A percentile compares a stretch with the other conserved stretches of the same genome.
Conservation (phyloP, 2,113 vertebrate species). For the Alligator sinensis region DNA sequence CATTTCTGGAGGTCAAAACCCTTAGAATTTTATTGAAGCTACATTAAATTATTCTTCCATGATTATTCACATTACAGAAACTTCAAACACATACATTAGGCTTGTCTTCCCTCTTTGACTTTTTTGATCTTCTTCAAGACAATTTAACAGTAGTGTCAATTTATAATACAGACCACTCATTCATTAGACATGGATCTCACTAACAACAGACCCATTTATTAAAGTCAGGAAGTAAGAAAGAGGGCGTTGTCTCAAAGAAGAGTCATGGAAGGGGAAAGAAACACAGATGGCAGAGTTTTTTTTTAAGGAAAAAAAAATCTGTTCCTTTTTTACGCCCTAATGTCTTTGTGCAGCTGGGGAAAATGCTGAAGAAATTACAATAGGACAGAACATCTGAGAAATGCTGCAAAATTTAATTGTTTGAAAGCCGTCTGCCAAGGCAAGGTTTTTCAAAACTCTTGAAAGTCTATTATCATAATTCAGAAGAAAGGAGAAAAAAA, state of each 20-base stretch:
- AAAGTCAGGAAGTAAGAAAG: neutral
- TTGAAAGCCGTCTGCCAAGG: slow-evolving; percentile 23
- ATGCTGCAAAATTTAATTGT: slow-evolving; percentile 4
- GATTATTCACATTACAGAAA: slow-evolving; percentile 41
- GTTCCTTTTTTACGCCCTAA: slow-evolving; percentile 1
- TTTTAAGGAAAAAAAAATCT: slow-evolving; percentile 1
- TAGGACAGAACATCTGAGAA: slow-evolving; percentile 20
- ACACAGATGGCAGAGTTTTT: neutral
- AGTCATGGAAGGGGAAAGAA: neutral
- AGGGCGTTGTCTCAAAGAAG: neutral
- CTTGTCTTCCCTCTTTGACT: slow-evolving; percentile 12
- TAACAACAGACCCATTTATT: neutral
- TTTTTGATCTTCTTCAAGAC: slow-evolving; percentile 43
- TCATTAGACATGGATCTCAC: slow-evolving; percentile 25
- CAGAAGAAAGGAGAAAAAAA: slow-evolving; percentile 3
- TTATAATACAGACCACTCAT: slow-evolving; percentile 7
- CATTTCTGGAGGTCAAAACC: slow-evolving; percentile 23
- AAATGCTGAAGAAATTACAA: neutral
- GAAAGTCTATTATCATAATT: slow-evolving; percentile 34
- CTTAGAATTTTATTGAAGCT: slow-evolving; percentile 11
- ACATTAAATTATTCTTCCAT: slow-evolving; percentile 59
- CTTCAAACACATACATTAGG: slow-evolving; percentile 52
- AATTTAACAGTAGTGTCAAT: slow-evolving; percentile 40
- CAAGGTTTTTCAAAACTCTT: neutral
- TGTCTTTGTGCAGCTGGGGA: neutral